Conservation (phyloP, 2,797 vertebrate species). For the Tapera naevia region DNA sequence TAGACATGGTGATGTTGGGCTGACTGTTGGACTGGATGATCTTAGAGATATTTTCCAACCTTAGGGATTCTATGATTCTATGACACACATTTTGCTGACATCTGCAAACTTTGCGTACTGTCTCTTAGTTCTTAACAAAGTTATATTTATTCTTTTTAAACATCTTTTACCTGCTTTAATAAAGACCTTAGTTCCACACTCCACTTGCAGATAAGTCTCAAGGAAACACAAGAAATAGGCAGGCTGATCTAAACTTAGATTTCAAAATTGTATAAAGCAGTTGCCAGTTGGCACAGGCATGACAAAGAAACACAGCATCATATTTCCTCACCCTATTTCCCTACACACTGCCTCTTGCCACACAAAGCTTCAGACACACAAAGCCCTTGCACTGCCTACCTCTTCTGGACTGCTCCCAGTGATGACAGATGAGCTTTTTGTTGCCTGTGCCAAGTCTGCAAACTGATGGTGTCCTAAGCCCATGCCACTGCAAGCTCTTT, state of each 20-base stretch:
- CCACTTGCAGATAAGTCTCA: neutral
- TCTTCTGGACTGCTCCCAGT: slow-evolving; percentile 17
- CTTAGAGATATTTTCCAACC: too few species aligned
- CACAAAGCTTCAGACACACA: neutral
- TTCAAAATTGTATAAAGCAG: neutral
- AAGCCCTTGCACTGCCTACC: slow-evolving; percentile 4
- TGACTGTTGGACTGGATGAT: too few species aligned
- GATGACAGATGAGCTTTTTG: slow-evolving; percentile 40
- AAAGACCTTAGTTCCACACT: neutral
- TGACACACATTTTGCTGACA: neutral
- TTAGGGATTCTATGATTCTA: too few species aligned
- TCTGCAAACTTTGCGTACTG: neutral
- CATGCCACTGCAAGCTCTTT: neutral
- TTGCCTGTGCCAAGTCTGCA: neutral
- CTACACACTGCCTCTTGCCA: neutral
- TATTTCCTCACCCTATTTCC: neutral
- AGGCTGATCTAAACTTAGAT: neutral
- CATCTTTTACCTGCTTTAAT: neutral
- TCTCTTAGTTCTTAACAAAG: neutral
- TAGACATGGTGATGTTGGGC: too few species aligned
- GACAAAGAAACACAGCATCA: neutral
- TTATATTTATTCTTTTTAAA: neutral
- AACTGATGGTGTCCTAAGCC: neutral
- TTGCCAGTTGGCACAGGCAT: neutral
- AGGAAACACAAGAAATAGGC: neutral